These are phyloP conservation scores for Metallyticus violacea DNA, from an alignment of 2,888 invertebrate genomes.

Conservation along the genomic window DNA sequence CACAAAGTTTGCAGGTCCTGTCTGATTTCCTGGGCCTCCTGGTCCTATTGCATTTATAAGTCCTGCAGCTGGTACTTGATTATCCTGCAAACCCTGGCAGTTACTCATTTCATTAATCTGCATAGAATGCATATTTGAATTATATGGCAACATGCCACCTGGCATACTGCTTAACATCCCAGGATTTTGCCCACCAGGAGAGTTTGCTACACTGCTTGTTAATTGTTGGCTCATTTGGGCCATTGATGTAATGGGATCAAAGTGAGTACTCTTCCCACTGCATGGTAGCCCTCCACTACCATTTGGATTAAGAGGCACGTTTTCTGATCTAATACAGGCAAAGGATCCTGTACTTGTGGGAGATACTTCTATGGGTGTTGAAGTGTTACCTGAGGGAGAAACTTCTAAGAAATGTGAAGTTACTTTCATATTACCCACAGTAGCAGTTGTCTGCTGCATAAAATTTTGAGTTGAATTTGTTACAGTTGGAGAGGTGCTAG, in stretches of 20 bases:
- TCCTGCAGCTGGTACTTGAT: slow-evolving; percentile 43
- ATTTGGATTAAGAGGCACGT: slow-evolving; percentile 63
- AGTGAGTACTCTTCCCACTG: slow-evolving; percentile 57
- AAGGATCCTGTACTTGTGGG: slow-evolving; percentile 41
- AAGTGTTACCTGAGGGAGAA: slow-evolving; percentile 43
- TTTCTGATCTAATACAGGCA: slow-evolving; percentile 28
- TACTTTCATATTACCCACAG: slow-evolving; percentile 29
- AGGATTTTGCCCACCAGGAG: slow-evolving; percentile 48
- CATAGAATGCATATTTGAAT: slow-evolving; percentile 48
- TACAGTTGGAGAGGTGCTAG: slow-evolving; percentile 32
- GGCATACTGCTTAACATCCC: slow-evolving; percentile 26
- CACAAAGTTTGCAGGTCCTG: slow-evolving; percentile 26
- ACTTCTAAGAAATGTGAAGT: slow-evolving; percentile 34
- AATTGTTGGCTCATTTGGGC: slow-evolving; percentile 94
- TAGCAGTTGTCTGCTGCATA: slow-evolving; percentile 27
- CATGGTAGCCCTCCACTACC: slow-evolving; percentile 48
- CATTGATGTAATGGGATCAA: slow-evolving; percentile 90
- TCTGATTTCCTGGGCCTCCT: slow-evolving; percentile 49
- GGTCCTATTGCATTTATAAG: slow-evolving; percentile 53
- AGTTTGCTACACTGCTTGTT: slow-evolving; percentile 69
- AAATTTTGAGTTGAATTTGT: slow-evolving; percentile 29
- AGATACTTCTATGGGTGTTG: slow-evolving; percentile 48
- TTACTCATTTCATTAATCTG: slow-evolving; percentile 49
- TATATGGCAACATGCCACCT: slow-evolving; percentile 54
- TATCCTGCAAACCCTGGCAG: slow-evolving; percentile 38